Base-by-base conservation (phyloP, 2,888 invertebrate species). In the Limnephilus lunatus region DNA sequence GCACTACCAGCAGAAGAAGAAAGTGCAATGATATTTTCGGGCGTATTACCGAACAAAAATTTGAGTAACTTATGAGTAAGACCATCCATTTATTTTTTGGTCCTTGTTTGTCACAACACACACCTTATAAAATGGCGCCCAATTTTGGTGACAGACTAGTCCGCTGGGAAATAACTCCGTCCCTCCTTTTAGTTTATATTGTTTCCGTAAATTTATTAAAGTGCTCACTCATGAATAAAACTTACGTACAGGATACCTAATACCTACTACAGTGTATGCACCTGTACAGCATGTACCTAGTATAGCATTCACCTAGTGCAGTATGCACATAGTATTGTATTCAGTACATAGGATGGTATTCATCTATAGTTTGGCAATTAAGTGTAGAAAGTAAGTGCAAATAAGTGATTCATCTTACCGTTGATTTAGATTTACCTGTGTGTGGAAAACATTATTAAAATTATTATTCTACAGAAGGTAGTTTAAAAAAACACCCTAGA, bases 121-220 rank as follows among this genome's bases (percentile, higher is more conserved):
- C 86, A 86, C 86, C 86, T 86, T 86, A 83, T 83, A 39, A 35
- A 85, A 86, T 30, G 86, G n/a, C 86, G 86, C 15, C 86, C 44
- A 39, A 86, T 86, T 86, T 86, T 48, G 86, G 44, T 86, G 86
- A 86, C 86, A 86, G 48, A 39, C 44, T 39, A 30, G 35, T 44
- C 86, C 44, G n/a, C 35, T 86, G 44, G 86, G 86, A 86, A 86
- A 86, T 86, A 44, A 19, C 11, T 48, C 44, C 44, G 44, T 86
- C 44, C 44, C 19, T 68, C 48, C 30, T 48, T 44, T 86, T 25
- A 39, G 86, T 48, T 86, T 30, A 86, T 86, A 44, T 86, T 44
- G 35, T 86, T 86, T 86, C 86, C n/a, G 35, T 86, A 86, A 86
- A 86, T 86, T 86, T 44, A 86, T 86, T 86, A 86, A 44, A 86